phyloP scores from a whole-genome alignment of 2,797 vertebrate genomes.

The Sebastes minor region DNA sequence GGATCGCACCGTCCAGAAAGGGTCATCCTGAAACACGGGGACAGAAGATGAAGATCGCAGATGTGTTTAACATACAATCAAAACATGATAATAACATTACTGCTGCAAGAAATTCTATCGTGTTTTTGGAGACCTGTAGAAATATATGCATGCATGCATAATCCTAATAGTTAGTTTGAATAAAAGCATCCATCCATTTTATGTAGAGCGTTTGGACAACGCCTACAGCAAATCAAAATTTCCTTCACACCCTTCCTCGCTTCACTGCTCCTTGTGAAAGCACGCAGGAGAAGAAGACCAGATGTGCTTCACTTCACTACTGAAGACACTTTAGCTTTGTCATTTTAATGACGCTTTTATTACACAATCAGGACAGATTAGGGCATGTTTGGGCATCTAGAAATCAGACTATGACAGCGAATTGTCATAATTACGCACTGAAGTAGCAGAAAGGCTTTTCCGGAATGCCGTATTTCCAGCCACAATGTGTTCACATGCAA shows the following conservation, averaged over 20 bases:
- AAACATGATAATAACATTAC: background rate
- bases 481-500: background rate
- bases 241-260: background rate
- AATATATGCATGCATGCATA: background rate
- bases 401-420: background rate
- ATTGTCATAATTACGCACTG: background rate
- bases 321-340: background rate
- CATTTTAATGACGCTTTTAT: background rate
- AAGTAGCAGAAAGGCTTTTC: background rate
- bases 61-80: background rate
- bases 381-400: background rate
- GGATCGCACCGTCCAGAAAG: conserved; percentile 88
- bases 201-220: background rate
- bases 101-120: background rate
- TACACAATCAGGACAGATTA: background rate
- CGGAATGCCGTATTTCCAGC: background rate
- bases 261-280: background rate
- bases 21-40: conserved; percentile 84
- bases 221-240: conserved; percentile 6
- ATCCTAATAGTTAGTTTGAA: background rate
- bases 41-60: background rate
- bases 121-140: background rate
- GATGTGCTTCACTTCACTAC: background rate
- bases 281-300: background rate
- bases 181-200: conserved; percentile 9